These are phyloP conservation scores for Poeciliopsis infans DNA, from an alignment of 2,797 vertebrate genomes.

Conservation along the genomic window DNA sequence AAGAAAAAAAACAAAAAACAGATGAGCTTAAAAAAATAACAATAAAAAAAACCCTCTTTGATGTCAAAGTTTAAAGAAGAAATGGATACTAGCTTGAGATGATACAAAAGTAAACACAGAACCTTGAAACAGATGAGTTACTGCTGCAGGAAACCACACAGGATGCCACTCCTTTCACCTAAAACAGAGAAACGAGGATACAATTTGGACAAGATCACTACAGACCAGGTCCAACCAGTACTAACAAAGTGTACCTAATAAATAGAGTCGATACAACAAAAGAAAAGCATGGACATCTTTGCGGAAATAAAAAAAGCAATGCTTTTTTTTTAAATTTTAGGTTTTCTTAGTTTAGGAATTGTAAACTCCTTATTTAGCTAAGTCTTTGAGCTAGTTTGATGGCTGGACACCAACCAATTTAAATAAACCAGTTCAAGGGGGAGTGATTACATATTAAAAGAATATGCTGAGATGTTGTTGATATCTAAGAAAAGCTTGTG, in stretches of 20 bases:
- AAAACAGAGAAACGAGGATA: neutral
- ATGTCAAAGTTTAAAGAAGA: neutral
- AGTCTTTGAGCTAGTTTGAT: neutral
- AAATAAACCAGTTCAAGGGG: neutral
- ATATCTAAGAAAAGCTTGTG: neutral
- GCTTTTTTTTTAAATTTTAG: neutral
- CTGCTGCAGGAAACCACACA: neutral
- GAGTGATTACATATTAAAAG: neutral
- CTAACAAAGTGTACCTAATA: neutral
- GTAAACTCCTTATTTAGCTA: neutral
- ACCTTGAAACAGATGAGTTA: neutral
- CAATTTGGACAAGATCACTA: neutral
- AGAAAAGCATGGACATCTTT: neutral
- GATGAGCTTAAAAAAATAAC: neutral
- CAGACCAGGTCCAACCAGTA: neutral
- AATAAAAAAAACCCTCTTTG: neutral
- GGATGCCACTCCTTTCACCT: neutral
- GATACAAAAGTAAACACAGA: neutral
- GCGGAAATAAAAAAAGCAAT: neutral
- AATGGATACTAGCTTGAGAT: neutral
- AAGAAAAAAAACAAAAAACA: neutral
- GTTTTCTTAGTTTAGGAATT: neutral
- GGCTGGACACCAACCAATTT: neutral
- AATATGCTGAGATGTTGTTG: neutral
- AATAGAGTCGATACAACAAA: neutral